A percentile compares a stretch with the other conserved stretches of the same genome.
phyloP scores from a whole-genome alignment of 2,888 invertebrate species.

The Aspidiotus rigidus region DNA sequence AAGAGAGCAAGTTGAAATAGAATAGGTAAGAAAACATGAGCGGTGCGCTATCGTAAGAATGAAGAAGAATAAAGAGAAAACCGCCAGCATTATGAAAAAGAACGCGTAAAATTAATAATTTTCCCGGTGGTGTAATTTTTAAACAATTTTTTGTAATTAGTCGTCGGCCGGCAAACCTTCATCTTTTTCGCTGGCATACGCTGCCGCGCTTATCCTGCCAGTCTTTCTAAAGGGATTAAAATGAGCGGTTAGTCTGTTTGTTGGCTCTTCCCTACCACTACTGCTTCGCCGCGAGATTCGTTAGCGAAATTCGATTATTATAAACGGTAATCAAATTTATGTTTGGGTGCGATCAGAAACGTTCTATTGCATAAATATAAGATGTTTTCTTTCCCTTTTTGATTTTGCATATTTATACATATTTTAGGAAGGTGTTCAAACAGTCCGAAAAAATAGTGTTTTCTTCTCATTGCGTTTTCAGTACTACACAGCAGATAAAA shows the following conservation, averaged over 20 bases:
- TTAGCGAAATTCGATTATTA: constrained; percentile 1
- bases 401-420: no score
- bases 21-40: neutral
- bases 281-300: neutral
- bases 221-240: neutral
- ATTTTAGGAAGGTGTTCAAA: no score
- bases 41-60: neutral
- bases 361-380: neutral
- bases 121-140: constrained; percentile 4
- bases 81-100: neutral
- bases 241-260: neutral
- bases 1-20: neutral
- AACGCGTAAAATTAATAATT: constrained; percentile 2
- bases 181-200: neutral
- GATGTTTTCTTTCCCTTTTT: neutral
- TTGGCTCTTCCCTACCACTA: neutral
- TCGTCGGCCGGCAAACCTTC: neutral
- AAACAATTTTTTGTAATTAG: constrained; percentile 4
- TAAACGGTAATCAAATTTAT: neutral
- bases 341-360: neutral
- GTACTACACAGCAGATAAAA: no score
- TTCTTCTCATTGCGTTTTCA: no score
- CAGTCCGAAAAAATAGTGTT: no score
- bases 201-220: neutral
- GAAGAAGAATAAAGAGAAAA: neutral